A percentile compares a stretch with the other conserved stretches of the same genome.
Evolutionary conservation across 2,888 invertebrate genomes (phyloP).

Genomic region (Argynnis bischoffii): DNA sequence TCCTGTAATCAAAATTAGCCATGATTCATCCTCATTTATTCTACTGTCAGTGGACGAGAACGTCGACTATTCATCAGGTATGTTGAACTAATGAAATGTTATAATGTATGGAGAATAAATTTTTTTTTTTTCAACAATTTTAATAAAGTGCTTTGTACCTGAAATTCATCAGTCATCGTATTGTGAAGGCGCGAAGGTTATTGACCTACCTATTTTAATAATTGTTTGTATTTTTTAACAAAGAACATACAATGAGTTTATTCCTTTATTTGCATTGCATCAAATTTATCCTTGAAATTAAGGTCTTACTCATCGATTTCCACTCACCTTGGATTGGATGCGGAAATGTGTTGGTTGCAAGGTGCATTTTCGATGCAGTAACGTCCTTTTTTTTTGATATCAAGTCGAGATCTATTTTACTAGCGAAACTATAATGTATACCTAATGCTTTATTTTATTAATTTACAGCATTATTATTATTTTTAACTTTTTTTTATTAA

Average conservation of each 20-base stretch:
- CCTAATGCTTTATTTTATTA: background rate
- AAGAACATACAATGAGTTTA: constrained; percentile 7
- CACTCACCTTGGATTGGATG: constrained; percentile 29
- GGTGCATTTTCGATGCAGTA: constrained; percentile 11
- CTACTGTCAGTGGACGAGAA: constrained; percentile 29
- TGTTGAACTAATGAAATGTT: constrained; percentile 17
- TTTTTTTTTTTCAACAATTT: background rate
- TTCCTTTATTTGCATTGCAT: constrained; percentile 28
- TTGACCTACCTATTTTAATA: constrained; percentile 20
- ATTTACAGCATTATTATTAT: background rate
- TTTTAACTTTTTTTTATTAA: constrained; percentile 3
- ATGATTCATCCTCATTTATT: constrained; percentile 33
- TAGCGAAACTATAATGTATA: too few species aligned
- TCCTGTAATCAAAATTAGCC: constrained; percentile 33
- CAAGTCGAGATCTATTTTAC: too few species aligned
- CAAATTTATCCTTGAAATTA: constrained; percentile 33
- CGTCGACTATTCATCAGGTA: constrained; percentile 27
- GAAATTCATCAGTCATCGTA: constrained; percentile 9
- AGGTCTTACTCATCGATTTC: constrained; percentile 34
- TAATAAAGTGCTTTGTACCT: background rate
- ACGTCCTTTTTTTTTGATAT: background rate
- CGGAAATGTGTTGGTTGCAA: constrained; percentile 30
- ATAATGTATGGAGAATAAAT: background rate
- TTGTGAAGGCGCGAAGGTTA: constrained; percentile 16
- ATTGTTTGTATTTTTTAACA: constrained; percentile 17